phyloP scores from a whole-genome alignment of 1,140 invertebrate species.

The Eubasilissa regina region DNA sequence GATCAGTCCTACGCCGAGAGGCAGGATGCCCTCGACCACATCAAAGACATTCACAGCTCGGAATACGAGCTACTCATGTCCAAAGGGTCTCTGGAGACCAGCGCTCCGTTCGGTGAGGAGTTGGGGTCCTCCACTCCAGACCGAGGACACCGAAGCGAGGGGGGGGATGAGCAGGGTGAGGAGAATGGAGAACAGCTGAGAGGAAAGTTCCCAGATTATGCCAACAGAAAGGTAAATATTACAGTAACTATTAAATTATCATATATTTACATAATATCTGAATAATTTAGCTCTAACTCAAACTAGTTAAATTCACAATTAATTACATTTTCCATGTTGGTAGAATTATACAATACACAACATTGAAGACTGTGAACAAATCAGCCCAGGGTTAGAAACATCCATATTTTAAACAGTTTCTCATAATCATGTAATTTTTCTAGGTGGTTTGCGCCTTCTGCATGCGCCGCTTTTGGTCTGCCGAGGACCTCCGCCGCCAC shows the following conservation, averaged over 20 bases:
- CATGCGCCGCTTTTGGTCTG: conserved; percentile 93
- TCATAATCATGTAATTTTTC: too few relatives aligned
- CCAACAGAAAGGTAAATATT: conserved; percentile 83
- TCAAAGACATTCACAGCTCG: conserved; percentile 79
- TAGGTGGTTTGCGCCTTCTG: conserved; percentile 94
- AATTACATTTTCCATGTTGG: too few relatives aligned
- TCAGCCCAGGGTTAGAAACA: too few relatives aligned
- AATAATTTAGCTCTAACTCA: too few relatives aligned
- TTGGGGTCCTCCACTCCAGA: conserved; percentile 49
- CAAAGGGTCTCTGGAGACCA: conserved; percentile 85
- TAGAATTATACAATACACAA: too few relatives aligned
- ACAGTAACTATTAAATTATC: too few relatives aligned
- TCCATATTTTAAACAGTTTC: too few relatives aligned
- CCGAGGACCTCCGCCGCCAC: conserved; percentile 92
- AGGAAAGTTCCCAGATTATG: conserved; percentile 88
- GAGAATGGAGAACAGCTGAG: conserved; percentile 75
- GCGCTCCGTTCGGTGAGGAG: conserved; percentile 61
- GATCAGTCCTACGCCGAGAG: conserved; percentile 88
- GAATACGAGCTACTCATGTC: conserved; percentile 84
- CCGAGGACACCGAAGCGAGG: conserved; percentile 64
- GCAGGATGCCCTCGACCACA: conserved; percentile 86
- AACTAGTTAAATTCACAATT: too few relatives aligned
- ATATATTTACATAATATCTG: too few relatives aligned
- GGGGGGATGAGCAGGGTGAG: conserved; percentile 71
- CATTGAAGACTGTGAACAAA: too few relatives aligned